A percentile compares a stretch with the other conserved stretches of the same genome.
phyloP scores from a whole-genome alignment of 2,113 vertebrate genomes.

The Grallaria varia region DNA sequence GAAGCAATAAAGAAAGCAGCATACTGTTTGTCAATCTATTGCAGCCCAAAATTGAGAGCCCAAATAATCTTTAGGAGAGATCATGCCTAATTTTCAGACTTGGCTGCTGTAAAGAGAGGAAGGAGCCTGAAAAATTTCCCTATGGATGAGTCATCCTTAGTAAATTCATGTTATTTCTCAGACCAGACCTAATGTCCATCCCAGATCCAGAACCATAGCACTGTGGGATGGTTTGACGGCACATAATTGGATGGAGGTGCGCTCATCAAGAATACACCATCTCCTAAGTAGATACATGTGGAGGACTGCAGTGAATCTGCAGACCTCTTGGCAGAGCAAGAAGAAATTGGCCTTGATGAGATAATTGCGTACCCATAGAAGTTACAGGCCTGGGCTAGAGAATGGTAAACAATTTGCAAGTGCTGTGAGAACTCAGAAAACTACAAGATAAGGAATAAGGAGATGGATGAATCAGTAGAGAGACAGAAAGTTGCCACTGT shows the following conservation, averaged over 20 bases:
- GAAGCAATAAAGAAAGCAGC: conserved; percentile 27
- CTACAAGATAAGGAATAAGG: too few relatives aligned
- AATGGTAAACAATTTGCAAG: too few relatives aligned
- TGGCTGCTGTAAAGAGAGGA: neutral
- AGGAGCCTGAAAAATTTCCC: neutral
- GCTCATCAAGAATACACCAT: neutral
- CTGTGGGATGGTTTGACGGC: neutral
- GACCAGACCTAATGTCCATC: neutral
- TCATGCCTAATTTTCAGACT: conserved; percentile 3
- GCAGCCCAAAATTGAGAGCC: neutral
- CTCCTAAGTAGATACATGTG: neutral
- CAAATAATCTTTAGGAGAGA: conserved; percentile 21
- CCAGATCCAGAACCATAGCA: neutral
- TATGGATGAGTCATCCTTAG: neutral
- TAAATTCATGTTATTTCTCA: neutral
- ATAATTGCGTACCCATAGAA: too few relatives aligned
- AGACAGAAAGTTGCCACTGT: too few relatives aligned
- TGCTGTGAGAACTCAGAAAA: too few relatives aligned
- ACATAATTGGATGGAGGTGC: neutral
- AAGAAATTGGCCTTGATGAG: too few relatives aligned
- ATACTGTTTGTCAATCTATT: neutral
- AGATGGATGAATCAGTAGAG: too few relatives aligned
- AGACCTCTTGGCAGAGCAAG: too few relatives aligned
- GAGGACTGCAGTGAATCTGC: too few relatives aligned
- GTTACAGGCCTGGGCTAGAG: too few relatives aligned